phyloP scores from a whole-genome alignment of 2,797 vertebrate genomes.

The Pipistrellus nathusii region DNA sequence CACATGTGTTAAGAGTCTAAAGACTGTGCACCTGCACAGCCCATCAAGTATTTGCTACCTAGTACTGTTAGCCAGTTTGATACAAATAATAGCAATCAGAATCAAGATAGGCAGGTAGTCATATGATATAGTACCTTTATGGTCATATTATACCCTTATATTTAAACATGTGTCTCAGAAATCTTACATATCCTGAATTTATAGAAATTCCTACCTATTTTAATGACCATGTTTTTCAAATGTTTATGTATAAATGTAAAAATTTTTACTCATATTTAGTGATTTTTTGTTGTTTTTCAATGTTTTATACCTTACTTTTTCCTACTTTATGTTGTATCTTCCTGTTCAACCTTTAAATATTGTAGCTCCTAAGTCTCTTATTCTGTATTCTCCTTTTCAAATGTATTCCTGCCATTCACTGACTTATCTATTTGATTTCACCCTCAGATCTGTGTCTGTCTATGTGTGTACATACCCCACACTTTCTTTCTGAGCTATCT shows the following conservation, averaged over 20 bases:
- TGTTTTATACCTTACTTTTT: slow-evolving; percentile 5
- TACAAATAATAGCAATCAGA: not conserved
- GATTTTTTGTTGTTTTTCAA: not conserved
- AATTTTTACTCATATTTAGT: not conserved
- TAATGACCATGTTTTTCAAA: slow-evolving; percentile 35
- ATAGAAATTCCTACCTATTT: not conserved
- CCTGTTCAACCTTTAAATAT: not conserved
- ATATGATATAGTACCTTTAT: not conserved
- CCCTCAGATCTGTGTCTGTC: not conserved
- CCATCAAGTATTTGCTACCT: not conserved
- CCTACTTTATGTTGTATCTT: not conserved
- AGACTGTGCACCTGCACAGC: not conserved
- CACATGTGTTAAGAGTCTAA: not conserved
- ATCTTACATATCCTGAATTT: not conserved
- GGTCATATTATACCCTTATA: not conserved
- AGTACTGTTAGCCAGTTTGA: not conserved
- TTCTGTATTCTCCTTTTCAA: slow-evolving; percentile 17
- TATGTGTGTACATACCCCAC: not conserved
- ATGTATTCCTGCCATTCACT: not conserved
- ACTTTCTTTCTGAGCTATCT: not conserved
- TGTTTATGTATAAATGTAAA: not conserved
- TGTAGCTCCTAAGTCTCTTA: not conserved
- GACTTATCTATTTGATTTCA: slow-evolving; percentile 18
- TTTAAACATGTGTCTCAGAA: slow-evolving; percentile 12
- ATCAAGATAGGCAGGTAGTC: not conserved